Conservation (phyloP, 1,140 invertebrate genomes). For the Conus betulinus region DNA sequence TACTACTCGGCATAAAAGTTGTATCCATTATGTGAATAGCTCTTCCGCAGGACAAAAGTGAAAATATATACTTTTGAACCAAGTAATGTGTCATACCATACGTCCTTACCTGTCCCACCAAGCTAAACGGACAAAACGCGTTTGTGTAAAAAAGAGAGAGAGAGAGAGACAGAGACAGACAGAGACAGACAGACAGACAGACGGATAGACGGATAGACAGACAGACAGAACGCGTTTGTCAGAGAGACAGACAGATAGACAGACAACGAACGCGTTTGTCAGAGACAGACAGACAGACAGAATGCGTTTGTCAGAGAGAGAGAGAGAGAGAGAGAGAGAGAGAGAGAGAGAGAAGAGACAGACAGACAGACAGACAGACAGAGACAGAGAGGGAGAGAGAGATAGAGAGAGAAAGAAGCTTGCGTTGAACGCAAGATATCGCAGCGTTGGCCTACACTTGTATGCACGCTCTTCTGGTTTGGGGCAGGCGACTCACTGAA, state of each 20-base stretch:
- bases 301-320: neutral
- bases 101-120: no score
- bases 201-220: no score
- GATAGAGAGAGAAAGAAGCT: neutral
- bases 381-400: neutral
- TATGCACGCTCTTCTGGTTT: neutral
- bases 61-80: no score
- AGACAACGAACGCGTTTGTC: no score
- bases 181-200: neutral
- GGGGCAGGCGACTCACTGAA: neutral
- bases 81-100: no score
- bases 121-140: no score
- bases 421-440: neutral
- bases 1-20: no score
- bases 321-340: neutral
- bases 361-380: neutral
- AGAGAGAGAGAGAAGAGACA: neutral
- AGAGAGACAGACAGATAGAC: constrained; percentile 16
- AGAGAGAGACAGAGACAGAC: neutral
- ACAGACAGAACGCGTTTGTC: neutral
- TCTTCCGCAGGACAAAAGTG: no score
- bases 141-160: neutral
- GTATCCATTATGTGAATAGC: no score
- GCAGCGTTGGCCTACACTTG: neutral
- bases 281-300: constrained; percentile 3